Percentiles rank a stretch among this genome's conserved stretches.
phyloP scores from a whole-genome alignment of 1,140 invertebrate species.

The Portunus trituberculatus region DNA sequence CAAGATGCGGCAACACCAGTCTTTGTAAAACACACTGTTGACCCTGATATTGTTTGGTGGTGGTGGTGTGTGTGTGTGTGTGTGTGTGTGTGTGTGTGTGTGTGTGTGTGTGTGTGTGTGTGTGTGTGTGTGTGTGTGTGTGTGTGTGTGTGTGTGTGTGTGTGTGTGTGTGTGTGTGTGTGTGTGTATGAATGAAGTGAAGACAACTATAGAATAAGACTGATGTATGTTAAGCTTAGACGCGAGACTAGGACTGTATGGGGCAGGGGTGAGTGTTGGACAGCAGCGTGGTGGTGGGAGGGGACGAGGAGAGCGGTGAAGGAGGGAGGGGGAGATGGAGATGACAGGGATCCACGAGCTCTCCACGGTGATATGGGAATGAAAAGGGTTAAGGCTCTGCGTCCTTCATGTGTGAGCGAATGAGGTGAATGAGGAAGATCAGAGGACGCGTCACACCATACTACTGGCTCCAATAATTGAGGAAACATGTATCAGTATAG shows the following conservation, averaged over 20 bases:
- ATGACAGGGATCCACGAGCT: background rate
- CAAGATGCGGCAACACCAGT: too few relatives aligned
- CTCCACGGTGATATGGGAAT: background rate
- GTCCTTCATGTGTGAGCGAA: conserved; percentile 1
- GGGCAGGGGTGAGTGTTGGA: background rate
- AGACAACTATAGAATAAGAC: background rate
- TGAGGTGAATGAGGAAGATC: conserved; percentile 20
- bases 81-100: background rate
- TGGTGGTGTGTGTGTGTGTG: background rate
- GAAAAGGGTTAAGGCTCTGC: conserved; percentile 1
- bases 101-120: background rate
- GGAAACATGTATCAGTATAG: background rate
- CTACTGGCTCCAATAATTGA: background rate
- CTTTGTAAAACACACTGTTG: background rate
- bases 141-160: background rate
- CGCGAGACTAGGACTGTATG: background rate
- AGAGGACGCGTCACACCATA: background rate
- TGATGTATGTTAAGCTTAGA: background rate
- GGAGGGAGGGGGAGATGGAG: background rate
- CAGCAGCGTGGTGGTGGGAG: background rate
- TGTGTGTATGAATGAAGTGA: background rate
- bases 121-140: background rate
- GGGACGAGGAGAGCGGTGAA: background rate
- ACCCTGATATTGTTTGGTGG: background rate
- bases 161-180: background rate